Evolutionary conservation across 2,113 vertebrate genomes (phyloP).

Genomic region (Alethe castanea): DNA sequence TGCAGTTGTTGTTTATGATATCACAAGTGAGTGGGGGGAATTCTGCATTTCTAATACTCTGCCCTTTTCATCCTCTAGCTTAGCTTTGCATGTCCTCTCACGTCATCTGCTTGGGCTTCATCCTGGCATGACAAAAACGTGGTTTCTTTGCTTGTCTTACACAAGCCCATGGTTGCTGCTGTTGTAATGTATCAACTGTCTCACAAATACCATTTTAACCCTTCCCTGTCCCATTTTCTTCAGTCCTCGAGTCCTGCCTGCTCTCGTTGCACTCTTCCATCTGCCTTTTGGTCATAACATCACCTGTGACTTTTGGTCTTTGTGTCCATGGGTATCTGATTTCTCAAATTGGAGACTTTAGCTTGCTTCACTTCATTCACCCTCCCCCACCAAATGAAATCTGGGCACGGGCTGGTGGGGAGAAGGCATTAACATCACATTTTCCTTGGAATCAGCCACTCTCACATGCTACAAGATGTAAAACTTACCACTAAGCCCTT

Average conservation of each 20-base stretch:
- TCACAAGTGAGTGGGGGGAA: slow-evolving; percentile 92
- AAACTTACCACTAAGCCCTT: slow-evolving; percentile 23
- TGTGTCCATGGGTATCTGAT: not conserved
- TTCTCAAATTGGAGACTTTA: not conserved
- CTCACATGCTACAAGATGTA: slow-evolving; percentile 4
- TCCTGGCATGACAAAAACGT: slow-evolving; percentile 63
- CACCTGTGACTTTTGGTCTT: not conserved
- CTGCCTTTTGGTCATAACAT: not conserved
- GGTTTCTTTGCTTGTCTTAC: not conserved
- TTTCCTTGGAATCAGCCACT: slow-evolving; percentile 22
- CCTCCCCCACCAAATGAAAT: not conserved
- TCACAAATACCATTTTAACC: not conserved
- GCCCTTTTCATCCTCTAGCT: slow-evolving; percentile 63
- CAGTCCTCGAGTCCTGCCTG: not conserved
- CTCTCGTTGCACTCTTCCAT: slow-evolving; percentile 12
- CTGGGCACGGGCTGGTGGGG: slow-evolving; percentile 49
- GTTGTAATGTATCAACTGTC: not conserved
- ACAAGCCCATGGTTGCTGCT: not conserved
- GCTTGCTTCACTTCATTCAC: slow-evolving; percentile 48
- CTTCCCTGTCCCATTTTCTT: not conserved
- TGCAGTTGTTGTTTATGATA: slow-evolving; percentile 93
- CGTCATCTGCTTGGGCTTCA: slow-evolving; percentile 69
- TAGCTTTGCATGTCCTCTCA: slow-evolving; percentile 75
- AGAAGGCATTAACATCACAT: not conserved
- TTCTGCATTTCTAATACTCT: slow-evolving; percentile 75